These are phyloP conservation scores for Arvicola amphibius DNA, from an alignment of 2,797 vertebrate genomes.

Conservation along the genomic window DNA sequence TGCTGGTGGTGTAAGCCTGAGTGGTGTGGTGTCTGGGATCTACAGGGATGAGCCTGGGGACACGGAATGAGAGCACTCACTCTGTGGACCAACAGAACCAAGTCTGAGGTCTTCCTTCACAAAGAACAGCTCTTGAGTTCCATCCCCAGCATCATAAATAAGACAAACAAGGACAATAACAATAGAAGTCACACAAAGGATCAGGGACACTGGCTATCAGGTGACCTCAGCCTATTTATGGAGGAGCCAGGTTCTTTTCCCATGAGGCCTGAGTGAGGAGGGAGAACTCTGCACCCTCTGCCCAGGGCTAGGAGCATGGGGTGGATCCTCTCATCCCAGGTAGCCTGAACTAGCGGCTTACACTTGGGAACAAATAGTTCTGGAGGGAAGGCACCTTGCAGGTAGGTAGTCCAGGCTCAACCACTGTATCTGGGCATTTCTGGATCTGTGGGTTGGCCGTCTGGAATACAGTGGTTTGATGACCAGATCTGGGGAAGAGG, in stretches of 20 bases:
- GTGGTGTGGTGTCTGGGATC: not conserved
- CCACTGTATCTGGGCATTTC: not conserved
- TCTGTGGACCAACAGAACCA: not conserved
- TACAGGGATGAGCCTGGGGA: not conserved
- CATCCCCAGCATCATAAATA: not conserved
- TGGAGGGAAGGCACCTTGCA: not conserved
- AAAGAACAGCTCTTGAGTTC: not conserved
- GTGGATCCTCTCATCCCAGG: not conserved
- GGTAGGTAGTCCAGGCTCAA: not conserved
- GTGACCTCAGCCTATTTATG: not conserved
- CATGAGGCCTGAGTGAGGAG: not conserved
- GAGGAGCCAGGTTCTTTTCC: not conserved
- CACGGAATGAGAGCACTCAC: not conserved
- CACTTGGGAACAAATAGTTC: not conserved
- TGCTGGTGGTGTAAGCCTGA: too few relatives aligned
- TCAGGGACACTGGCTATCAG: not conserved
- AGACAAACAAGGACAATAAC: not conserved
- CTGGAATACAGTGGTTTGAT: not conserved
- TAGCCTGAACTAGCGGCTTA: not conserved
- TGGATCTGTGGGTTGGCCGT: not conserved
- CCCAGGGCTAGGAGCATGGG: not conserved
- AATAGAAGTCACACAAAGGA: not conserved
- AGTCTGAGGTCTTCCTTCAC: slow-evolving; percentile 8
- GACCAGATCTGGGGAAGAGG: not conserved
- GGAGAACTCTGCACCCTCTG: not conserved